Conservation (phyloP, 2,888 invertebrate species). For the Pimpla rufipes region DNA sequence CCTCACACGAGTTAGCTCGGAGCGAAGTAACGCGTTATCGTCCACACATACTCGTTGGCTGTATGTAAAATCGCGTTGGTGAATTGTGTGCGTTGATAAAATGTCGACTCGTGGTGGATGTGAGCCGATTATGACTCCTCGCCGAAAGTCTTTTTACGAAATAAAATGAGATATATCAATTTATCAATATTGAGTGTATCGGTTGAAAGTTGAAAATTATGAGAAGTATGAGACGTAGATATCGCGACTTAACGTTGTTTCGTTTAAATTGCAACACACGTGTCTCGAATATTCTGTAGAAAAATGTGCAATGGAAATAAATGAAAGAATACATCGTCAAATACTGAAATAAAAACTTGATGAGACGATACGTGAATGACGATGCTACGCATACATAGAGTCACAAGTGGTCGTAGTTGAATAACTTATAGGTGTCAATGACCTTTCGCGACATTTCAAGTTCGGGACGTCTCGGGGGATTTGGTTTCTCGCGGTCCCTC, state of each 20-base stretch:
- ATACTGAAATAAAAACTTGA: neutral
- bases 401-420: neutral
- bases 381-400: neutral
- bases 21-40: neutral
- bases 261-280: too few relatives aligned
- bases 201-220: too few relatives aligned
- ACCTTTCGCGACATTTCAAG: constrained; percentile 25
- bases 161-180: too few relatives aligned
- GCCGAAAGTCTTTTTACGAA: too few relatives aligned
- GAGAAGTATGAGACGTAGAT: too few relatives aligned
- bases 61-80: neutral
- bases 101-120: too few relatives aligned
- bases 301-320: too few relatives aligned
- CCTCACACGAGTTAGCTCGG: neutral
- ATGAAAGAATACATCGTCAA: too few relatives aligned
- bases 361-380: neutral
- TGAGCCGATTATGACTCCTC: too few relatives aligned
- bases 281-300: too few relatives aligned
- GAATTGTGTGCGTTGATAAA: neutral
- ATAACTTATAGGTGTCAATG: constrained; percentile 22
- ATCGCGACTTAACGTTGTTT: too few relatives aligned
- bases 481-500: constrained; percentile 41
- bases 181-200: too few relatives aligned
- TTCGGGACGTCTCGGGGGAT: constrained; percentile 22
- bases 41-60: neutral